These are phyloP conservation scores for Drosophila oshimai DNA, from an alignment of 1,140 invertebrate species.

Conservation along the genomic window DNA sequence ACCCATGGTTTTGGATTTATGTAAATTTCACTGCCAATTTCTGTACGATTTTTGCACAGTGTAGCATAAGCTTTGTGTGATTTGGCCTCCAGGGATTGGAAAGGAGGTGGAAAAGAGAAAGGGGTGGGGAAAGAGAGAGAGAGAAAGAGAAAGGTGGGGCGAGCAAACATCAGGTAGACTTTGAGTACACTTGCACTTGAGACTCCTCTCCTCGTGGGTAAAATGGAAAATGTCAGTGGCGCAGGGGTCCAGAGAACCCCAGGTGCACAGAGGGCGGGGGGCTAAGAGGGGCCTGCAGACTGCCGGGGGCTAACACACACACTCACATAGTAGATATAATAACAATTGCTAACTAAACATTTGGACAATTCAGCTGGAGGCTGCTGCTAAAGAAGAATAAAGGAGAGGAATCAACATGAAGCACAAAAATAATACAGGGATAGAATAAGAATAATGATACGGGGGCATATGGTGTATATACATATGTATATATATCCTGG, in stretches of 20 bases:
- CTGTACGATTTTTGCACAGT: not conserved
- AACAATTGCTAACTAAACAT: conserved; percentile 47
- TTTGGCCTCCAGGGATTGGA: conserved; percentile 38
- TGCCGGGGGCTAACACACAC: conserved; percentile 8
- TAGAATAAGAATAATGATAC: conserved; percentile 34
- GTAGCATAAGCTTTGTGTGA: conserved; percentile 27
- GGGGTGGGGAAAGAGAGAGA: not conserved
- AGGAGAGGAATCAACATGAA: conserved; percentile 17
- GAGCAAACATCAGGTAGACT: conserved; percentile 66
- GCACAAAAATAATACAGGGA: conserved; percentile 26
- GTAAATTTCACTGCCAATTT: too few species aligned
- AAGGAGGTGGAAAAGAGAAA: not conserved
- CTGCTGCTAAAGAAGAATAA: not conserved
- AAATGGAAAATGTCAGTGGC: not conserved
- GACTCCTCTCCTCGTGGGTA: conserved; percentile 24
- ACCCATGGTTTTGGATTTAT: too few species aligned
- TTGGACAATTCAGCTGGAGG: conserved; percentile 36
- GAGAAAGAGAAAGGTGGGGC: not conserved
- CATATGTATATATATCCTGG: too few species aligned
- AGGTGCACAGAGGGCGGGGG: not conserved
- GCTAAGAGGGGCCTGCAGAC: conserved; percentile 1
- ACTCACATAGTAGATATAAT: conserved; percentile 14
- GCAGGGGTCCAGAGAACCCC: not conserved
- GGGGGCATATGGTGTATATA: not conserved
- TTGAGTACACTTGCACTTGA: conserved; percentile 70